Base-by-base conservation (phyloP, 2,888 invertebrate genomes). In the Beris chalybata region DNA sequence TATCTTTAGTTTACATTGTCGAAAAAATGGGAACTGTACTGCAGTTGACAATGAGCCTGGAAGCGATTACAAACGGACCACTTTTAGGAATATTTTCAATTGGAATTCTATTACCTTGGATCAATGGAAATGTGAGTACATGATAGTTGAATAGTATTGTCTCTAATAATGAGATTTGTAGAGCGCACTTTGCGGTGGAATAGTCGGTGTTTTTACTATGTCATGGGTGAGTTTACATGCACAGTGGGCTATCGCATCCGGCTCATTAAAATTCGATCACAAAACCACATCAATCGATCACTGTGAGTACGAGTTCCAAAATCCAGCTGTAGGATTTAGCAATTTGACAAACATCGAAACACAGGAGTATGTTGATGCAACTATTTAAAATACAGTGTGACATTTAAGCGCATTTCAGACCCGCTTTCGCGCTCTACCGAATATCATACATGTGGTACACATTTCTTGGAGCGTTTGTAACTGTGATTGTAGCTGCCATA, bases 381-480 rank as follows among this genome's bases (percentile, higher is more conserved):
- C 45, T 12, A 45, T 12, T 12, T 50, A 50, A 50, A 22, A 22
- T 22, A 22, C 22, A 3, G 22, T 22, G 22, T 22, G 22, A 22
- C 48, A n/a, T 15, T 30, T 48, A 29, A 30, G 12, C 13, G 55
- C 15, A 15, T 65, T 65, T 43, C 43, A 81, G 80, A 45, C 74
- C 76, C 13, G 73, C 80, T 48, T 77, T 80, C 71, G 76, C 79
- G 0, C 68, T 91, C 4, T 88, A 89, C 67, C 87, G 89, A 52
- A 84, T 92, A 9, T 91, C 91, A 0, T 92, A 92, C 76, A 85
- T 92, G 82, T 92, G 91, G 91, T 91, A 90, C 73, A 90, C 91
- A 0, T 77, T 87, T 4, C 76, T 86, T 15, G 88, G 88, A 11
- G 81, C 84, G 5, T 66, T 82, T 1, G 82, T 87, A 5, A 84